phyloP scores from a whole-genome alignment of 2,888 invertebrate genomes.

The Bursaphelenchus okinawaensis region DNA sequence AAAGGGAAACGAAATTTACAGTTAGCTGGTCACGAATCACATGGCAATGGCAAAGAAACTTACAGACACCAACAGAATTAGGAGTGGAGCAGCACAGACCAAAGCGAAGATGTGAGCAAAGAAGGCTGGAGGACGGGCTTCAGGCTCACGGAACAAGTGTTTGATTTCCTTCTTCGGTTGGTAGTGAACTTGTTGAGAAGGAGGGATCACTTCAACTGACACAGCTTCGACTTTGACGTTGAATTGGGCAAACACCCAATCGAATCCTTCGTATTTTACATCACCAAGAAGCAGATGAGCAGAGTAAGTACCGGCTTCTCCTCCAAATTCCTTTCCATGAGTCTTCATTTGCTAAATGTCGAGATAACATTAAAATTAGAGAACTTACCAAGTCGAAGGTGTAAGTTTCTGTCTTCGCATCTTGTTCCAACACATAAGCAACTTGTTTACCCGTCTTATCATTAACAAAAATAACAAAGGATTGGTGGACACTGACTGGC shows the following conservation, averaged over 20 bases:
- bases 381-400: slow-evolving; percentile 78
- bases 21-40: not conserved
- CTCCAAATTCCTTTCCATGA: slow-evolving; percentile 73
- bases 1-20: not conserved
- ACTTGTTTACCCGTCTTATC: slow-evolving; percentile 71
- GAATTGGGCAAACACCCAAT: slow-evolving; percentile 73
- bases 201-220: slow-evolving; percentile 52
- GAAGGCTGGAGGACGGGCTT: slow-evolving; percentile 78
- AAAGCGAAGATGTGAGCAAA: slow-evolving; percentile 86
- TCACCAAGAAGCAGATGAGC: slow-evolving; percentile 84
- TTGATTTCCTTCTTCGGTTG: slow-evolving; percentile 50
- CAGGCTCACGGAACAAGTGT: slow-evolving; percentile 85
- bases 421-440: slow-evolving; percentile 82
- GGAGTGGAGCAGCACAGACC: slow-evolving; percentile 74
- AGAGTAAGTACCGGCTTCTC: slow-evolving; percentile 73
- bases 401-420: slow-evolving; percentile 63
- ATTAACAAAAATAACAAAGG: slow-evolving; percentile 75
- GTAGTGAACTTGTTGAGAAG: slow-evolving; percentile 53
- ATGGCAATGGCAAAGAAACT: slow-evolving; percentile 36
- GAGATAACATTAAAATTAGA: too few relatives aligned
- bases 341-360: slow-evolving; percentile 69
- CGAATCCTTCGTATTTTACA: slow-evolving; percentile 78
- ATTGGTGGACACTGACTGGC: slow-evolving; percentile 68
- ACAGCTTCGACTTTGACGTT: slow-evolving; percentile 68
- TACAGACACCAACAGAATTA: slow-evolving; percentile 73